Evolutionary conservation across 2,888 invertebrate genomes (phyloP), one percentile per base, ranked within the genome.

Genomic region (Troides oblongomaculatus): DNA sequence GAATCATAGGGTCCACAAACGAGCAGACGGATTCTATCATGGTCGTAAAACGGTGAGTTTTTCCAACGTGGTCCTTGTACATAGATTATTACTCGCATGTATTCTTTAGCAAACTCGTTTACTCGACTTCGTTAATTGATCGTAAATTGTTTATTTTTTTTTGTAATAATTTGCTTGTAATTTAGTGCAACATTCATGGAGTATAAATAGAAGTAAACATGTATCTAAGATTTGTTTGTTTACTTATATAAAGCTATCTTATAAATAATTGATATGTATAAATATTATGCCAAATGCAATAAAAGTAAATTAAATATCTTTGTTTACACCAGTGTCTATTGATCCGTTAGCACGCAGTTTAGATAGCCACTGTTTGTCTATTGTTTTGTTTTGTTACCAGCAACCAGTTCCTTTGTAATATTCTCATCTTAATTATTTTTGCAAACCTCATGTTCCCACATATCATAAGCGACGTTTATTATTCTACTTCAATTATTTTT

Each of bases 11-110:
- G 89, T 92, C 93, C 89, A 91, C 87, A 88, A 90, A 87, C 87
- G 93, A 90, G 87, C 88, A 85, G 85, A 93, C 93, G 93, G 92
- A 91, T 90, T 92, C 91, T 92, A 93, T 87, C 91, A 93, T 93
- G 93, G 93, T 92, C 90, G 92, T 93, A 89, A 93, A 93, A 92
- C 92, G 92, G 92, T 93, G 83, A 89, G 92, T 87, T 63, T 72
- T 71, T 74, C 75, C 77, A 77, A 75, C 76, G 75, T 78, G 77
- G 76, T 73, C 30, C 64, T 69, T 66, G 61, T 69, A 64, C 56
- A 8, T 64, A 56, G 67, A 57, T 30, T 67, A 60, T 23, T 70
- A 64, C 58, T 59, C 39, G 18, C 59, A 43, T 64, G 8, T 60
- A 60, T 23, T 50, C 43, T 23, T 58, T 59, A 23, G 62, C 21